phyloP scores from a whole-genome alignment of 2,797 vertebrate species.

The Sebastes paucispinis region DNA sequence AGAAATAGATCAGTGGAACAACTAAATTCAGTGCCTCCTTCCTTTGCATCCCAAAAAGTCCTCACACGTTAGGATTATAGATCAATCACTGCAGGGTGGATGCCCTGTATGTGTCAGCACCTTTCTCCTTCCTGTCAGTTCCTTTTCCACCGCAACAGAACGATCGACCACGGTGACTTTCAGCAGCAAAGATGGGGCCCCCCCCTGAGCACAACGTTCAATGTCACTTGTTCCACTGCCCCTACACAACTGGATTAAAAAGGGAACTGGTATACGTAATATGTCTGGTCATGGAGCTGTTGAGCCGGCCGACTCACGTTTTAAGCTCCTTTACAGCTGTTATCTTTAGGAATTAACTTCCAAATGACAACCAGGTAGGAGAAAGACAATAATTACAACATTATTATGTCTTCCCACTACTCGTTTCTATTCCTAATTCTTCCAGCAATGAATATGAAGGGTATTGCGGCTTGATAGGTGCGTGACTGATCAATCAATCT shows the following conservation, averaged over 20 bases:
- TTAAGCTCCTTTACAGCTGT: neutral
- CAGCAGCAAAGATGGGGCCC: neutral
- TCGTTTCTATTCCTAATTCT: neutral
- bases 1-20: conserved; percentile 64
- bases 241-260: conserved; percentile 21
- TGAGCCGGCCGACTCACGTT: neutral
- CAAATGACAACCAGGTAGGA: neutral
- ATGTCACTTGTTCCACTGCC: conserved; percentile 12
- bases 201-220: conserved; percentile 14
- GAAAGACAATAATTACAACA: neutral
- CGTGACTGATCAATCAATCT: neutral
- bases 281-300: conserved; percentile 16
- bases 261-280: conserved; percentile 14
- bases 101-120: conserved; percentile 18
- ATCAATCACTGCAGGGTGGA: conserved; percentile 1
- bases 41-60: neutral
- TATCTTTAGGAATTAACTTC: conserved; percentile 2
- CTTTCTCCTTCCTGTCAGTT: conserved; percentile 18
- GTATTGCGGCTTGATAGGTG: neutral
- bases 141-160: conserved; percentile 1
- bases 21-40: conserved; percentile 24
- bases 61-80: neutral
- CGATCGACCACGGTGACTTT: conserved; percentile 28
- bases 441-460: neutral
- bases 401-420: neutral